A percentile compares a stretch with the other conserved stretches of the same genome.
Evolutionary conservation across 2,797 vertebrate species (phyloP).

Genomic region (Gymnopithys bicolor): DNA sequence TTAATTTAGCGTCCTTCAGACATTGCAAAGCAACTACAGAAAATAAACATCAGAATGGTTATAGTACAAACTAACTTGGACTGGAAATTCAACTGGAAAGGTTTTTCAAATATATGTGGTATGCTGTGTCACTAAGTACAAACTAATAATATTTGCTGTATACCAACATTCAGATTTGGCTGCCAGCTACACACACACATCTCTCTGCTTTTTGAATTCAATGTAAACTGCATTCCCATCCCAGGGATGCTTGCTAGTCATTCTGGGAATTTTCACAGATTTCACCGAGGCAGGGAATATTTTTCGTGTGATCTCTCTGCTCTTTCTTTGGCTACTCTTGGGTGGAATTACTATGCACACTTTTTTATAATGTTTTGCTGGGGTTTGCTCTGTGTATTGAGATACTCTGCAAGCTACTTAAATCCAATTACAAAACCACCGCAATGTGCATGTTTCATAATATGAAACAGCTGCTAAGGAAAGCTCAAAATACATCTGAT

Average conservation of each 20-base stretch:
- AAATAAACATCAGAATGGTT: background rate
- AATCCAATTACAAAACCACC: slow-evolving; percentile 34
- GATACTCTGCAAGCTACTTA: slow-evolving; percentile 30
- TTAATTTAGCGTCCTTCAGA: background rate
- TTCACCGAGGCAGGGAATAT: background rate
- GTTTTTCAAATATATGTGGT: background rate
- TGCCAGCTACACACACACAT: background rate
- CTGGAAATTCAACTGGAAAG: background rate
- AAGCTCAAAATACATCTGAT: slow-evolving; percentile 8
- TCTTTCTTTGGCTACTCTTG: background rate
- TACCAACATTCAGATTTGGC: background rate
- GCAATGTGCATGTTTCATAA: slow-evolving; percentile 23
- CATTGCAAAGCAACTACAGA: background rate
- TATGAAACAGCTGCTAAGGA: slow-evolving; percentile 49
- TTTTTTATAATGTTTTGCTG: background rate
- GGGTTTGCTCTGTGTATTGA: slow-evolving; percentile 14
- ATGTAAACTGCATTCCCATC: background rate
- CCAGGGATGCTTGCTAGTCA: background rate
- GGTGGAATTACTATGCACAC: background rate
- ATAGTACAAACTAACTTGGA: background rate
- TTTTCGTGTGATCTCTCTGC: background rate
- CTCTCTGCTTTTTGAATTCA: background rate
- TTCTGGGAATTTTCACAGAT: background rate
- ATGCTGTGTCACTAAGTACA: background rate
- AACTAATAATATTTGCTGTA: background rate